Conservation (phyloP, 2,888 invertebrate species). For the Nysson spinosus region DNA sequence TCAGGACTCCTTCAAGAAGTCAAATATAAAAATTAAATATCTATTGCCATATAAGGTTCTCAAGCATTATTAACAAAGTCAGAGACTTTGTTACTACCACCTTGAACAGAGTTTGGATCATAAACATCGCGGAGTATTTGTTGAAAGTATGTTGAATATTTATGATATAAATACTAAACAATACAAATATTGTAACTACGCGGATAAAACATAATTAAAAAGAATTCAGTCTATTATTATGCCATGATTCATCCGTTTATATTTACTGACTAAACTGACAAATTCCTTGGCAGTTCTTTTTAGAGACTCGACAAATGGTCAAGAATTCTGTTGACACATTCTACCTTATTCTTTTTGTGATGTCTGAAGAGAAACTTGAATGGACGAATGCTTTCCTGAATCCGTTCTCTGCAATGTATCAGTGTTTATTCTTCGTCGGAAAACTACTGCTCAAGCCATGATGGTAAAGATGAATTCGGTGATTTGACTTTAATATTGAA, state of each 20-base stretch:
- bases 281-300: conserved; percentile 37
- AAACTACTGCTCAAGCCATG: conserved; percentile 88
- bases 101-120: conserved; percentile 19
- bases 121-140: conserved; percentile 11
- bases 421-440: conserved; percentile 21
- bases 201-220: conserved; percentile 29
- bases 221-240: conserved; percentile 52
- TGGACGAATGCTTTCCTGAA: conserved; percentile 39
- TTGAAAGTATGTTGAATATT: conserved; percentile 28
- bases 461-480: conserved; percentile 86
- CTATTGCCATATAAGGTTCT: conserved; percentile 36
- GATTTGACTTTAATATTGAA: conserved; percentile 94
- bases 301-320: conserved; percentile 19
- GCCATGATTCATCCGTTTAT: conserved; percentile 23
- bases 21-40: conserved; percentile 58
- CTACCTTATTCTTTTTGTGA: conserved; percentile 41
- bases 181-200: conserved; percentile 21
- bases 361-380: conserved; percentile 23
- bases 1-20: conserved; percentile 35
- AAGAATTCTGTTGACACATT: conserved; percentile 26
- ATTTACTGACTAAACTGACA: conserved; percentile 28
- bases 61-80: conserved; percentile 36
- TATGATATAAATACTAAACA: conserved; percentile 13
- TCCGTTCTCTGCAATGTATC: conserved; percentile 24
- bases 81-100: conserved; percentile 23